These are phyloP conservation scores for Cyanoderma ruficeps DNA, from an alignment of 2,113 vertebrate species.

Conservation along the genomic window DNA sequence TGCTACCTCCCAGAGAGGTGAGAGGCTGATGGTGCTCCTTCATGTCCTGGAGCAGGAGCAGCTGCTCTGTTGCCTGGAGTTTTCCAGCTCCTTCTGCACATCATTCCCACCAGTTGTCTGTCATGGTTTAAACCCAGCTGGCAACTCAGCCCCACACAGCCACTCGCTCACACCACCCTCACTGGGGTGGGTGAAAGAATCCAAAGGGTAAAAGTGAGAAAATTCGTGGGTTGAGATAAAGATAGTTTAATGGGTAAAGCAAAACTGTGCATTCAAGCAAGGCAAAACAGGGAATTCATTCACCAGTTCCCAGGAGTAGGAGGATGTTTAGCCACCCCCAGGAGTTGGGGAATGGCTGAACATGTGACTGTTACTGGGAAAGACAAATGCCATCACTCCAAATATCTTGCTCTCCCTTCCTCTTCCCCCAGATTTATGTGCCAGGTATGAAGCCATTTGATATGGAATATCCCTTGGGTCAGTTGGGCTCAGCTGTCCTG, in stretches of 20 bases:
- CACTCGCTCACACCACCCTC: background rate
- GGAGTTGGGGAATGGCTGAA: background rate
- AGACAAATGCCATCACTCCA: background rate
- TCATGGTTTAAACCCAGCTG: background rate
- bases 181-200: background rate
- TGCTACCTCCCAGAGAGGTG: background rate
- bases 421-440: background rate
- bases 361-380: background rate
- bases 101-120: background rate
- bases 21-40: background rate
- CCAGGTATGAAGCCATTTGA: background rate
- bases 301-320: background rate
- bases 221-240: background rate
- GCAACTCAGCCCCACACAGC: background rate
- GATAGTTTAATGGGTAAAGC: background rate
- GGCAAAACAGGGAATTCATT: background rate
- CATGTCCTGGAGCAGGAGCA: rapidly evolving
- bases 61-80: background rate
- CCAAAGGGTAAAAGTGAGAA: background rate
- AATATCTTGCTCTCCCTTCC: background rate
- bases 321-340: background rate
- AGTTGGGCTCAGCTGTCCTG: background rate
- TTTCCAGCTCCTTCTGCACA: background rate
- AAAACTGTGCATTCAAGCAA: background rate
- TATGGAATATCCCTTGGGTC: background rate